Evolutionary conservation across 2,113 vertebrate genomes (phyloP).

Genomic region (Nannobrachium achirus): DNA sequence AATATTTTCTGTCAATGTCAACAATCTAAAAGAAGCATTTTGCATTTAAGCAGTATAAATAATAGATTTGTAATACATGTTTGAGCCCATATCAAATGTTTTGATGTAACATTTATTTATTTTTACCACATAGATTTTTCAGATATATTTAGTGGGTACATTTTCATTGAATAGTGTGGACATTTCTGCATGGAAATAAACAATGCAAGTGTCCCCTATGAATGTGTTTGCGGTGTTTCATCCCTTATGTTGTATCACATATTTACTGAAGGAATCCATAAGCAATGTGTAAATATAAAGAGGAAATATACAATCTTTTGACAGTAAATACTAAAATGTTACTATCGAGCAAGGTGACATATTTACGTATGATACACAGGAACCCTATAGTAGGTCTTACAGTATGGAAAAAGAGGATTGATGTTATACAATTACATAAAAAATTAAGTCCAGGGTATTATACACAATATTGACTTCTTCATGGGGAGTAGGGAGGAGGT

Average conservation of each 20-base stretch:
- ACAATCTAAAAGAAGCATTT: slow-evolving; percentile 59
- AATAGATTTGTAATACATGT: slow-evolving; percentile 62
- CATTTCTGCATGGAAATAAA: slow-evolving; percentile 86
- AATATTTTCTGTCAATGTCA: slow-evolving; percentile 55
- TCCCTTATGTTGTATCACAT: no score
- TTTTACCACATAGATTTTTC: slow-evolving; percentile 93
- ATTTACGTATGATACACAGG: background rate
- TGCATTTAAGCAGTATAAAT: slow-evolving; percentile 56
- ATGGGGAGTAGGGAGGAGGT: slow-evolving; percentile 91
- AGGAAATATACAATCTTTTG: slow-evolving; percentile 8
- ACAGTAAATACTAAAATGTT: background rate
- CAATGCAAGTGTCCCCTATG: slow-evolving; percentile 61
- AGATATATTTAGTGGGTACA: slow-evolving; percentile 87
- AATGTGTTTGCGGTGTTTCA: slow-evolving; percentile 34
- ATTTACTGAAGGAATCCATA: slow-evolving; percentile 40
- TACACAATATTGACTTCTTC: slow-evolving; percentile 53
- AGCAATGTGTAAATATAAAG: slow-evolving; percentile 13
- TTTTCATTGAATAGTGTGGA: slow-evolving; percentile 89
- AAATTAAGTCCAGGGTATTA: slow-evolving; percentile 23
- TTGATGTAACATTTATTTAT: slow-evolving; percentile 87
- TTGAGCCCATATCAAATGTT: slow-evolving; percentile 63
- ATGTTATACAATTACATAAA: slow-evolving; percentile 28
- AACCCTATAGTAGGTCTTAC: background rate
- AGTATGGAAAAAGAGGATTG: background rate
- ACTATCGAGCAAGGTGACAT: background rate